These are phyloP conservation scores for Takifugu flavidus DNA, from an alignment of 2,113 vertebrate genomes.

Conservation along the genomic window DNA sequence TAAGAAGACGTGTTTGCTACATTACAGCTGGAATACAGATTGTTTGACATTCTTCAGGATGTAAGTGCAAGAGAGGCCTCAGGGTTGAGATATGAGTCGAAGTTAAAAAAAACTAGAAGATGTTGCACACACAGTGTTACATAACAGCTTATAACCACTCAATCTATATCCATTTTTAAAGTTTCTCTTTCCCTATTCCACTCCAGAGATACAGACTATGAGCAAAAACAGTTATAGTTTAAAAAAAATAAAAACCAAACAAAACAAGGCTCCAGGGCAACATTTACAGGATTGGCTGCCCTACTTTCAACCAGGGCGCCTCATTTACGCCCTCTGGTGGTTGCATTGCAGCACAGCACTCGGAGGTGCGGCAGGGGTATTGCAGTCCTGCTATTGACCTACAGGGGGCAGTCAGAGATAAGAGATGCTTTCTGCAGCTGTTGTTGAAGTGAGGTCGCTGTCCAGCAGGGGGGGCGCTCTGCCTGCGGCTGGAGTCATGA, in stretches of 20 bases:
- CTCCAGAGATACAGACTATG: slow-evolving; percentile 3
- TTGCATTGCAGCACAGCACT: background rate
- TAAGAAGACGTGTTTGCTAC: slow-evolving; percentile 28
- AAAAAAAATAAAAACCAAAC: slow-evolving; percentile 26
- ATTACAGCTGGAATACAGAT: slow-evolving; percentile 32
- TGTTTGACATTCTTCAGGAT: slow-evolving; percentile 48
- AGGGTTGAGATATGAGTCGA: background rate
- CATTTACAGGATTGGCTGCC: slow-evolving; percentile 36
- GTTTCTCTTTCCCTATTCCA: background rate
- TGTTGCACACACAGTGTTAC: background rate
- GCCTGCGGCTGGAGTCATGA: background rate
- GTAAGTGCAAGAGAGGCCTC: slow-evolving; percentile 35
- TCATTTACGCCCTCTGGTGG: slow-evolving; percentile 56
- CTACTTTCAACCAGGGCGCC: slow-evolving; percentile 49
- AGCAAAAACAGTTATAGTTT: slow-evolving; percentile 15
- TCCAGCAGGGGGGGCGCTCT: slow-evolving; percentile 33
- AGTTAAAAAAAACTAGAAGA: too few relatives aligned
- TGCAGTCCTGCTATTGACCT: slow-evolving; percentile 3
- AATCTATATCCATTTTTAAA: background rate
- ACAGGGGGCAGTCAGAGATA: slow-evolving; percentile 26
- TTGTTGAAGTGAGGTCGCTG: background rate
- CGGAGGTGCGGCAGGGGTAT: fast-evolving
- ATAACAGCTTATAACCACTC: background rate
- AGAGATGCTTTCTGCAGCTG: background rate
- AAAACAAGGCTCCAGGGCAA: slow-evolving; percentile 35